Evolutionary conservation across 1,140 invertebrate species (phyloP).

Genomic region (Rhyzopertha dominica): DNA sequence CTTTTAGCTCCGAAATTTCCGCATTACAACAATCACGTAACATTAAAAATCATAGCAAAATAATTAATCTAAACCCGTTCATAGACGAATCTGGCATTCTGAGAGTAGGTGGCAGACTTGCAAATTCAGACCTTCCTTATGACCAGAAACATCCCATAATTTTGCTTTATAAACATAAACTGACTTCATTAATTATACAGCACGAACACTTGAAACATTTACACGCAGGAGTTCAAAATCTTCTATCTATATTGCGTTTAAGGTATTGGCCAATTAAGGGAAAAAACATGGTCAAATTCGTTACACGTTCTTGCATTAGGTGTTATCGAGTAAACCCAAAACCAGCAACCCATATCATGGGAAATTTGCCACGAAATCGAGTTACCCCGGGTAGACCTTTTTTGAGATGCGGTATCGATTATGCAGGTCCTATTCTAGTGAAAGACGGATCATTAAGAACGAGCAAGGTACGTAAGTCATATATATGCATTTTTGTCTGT

Average conservation of each 20-base stretch:
- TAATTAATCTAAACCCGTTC: constrained; percentile 21
- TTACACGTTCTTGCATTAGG: constrained; percentile 16
- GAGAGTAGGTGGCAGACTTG: constrained; percentile 30
- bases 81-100: constrained; percentile 26
- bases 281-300: constrained; percentile 6
- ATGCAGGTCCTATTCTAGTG: constrained; percentile 34
- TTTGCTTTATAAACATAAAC: constrained; percentile 18
- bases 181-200: constrained; percentile 23
- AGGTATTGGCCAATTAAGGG: constrained; percentile 19
- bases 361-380: constrained; percentile 33
- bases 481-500: constrained; percentile 42
- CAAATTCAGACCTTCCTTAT: constrained; percentile 24
- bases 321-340: constrained; percentile 18
- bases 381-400: constrained; percentile 30
- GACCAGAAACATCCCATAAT: constrained; percentile 26
- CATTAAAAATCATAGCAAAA: constrained; percentile 11
- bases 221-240: constrained; percentile 12
- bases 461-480: constrained; percentile 29
- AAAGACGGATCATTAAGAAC: background rate
- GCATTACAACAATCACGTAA: constrained; percentile 4
- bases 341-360: constrained; percentile 33
- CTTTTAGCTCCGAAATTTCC: constrained; percentile 12
- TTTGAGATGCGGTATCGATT: constrained; percentile 34
- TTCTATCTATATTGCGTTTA: constrained; percentile 14
- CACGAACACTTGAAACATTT: constrained; percentile 20